Conservation (phyloP, 2,797 vertebrate species). For the Austrolebias charrua region DNA sequence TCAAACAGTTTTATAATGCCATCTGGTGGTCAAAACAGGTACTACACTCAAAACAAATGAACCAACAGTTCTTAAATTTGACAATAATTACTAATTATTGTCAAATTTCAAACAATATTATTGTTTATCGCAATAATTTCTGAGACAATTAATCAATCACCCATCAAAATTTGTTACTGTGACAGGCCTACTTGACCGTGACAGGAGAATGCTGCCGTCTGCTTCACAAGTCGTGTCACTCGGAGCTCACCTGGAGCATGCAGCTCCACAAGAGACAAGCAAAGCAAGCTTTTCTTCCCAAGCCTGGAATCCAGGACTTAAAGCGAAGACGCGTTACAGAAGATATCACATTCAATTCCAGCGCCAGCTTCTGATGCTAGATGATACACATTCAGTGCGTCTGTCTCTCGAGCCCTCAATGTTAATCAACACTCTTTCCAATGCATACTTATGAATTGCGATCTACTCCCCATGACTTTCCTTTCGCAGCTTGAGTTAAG, state of each 20-base stretch:
- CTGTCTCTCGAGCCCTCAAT: constrained; percentile 70
- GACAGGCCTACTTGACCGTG: too few relatives aligned
- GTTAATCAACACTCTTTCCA: constrained; percentile 75
- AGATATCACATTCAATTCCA: constrained; percentile 72
- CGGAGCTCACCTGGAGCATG: constrained; percentile 58
- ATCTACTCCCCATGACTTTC: constrained; percentile 72
- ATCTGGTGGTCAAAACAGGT: too few relatives aligned
- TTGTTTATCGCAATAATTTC: too few relatives aligned
- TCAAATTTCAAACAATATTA: too few relatives aligned
- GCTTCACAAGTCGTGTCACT: constrained; percentile 68
- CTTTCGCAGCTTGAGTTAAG: constrained; percentile 72
- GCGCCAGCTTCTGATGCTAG: constrained; percentile 70
- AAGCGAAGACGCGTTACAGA: constrained; percentile 72
- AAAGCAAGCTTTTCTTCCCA: constrained; percentile 62
- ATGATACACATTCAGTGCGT: constrained; percentile 64
- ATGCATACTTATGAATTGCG: constrained; percentile 78
- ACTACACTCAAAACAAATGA: too few relatives aligned
- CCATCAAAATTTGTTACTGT: too few relatives aligned
- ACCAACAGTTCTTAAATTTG: too few relatives aligned
- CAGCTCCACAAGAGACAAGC: constrained; percentile 52
- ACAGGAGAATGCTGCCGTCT: constrained; percentile 62
- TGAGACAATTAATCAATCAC: too few relatives aligned
- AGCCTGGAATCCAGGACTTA: constrained; percentile 67
- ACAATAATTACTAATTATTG: too few relatives aligned
- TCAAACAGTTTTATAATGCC: too few relatives aligned